Evolutionary conservation across 2,113 vertebrate genomes (phyloP).

Genomic region (Phainopepla nitens): DNA sequence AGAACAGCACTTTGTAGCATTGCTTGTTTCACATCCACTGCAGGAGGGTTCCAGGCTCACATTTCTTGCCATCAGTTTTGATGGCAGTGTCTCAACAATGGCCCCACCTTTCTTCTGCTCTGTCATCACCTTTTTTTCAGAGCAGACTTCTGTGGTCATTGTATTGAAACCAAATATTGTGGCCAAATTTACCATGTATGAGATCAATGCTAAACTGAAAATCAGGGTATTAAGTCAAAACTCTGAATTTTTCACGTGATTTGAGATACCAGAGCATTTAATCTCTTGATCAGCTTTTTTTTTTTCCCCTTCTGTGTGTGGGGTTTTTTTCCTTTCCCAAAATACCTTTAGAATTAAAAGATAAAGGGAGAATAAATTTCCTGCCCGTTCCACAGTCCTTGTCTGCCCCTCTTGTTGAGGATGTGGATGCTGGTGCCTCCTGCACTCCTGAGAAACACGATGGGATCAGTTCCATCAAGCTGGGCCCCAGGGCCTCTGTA

Average conservation of each 20-base stretch:
- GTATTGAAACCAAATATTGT: neutral
- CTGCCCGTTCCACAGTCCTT: neutral
- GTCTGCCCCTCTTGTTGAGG: neutral
- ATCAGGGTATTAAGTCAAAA: neutral
- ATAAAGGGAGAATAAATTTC: neutral
- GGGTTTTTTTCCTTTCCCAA: neutral
- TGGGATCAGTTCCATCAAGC: neutral
- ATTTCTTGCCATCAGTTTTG: neutral
- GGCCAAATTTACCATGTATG: neutral
- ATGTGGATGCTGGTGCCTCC: neutral
- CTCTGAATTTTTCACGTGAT: neutral
- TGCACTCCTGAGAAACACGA: fast-evolving
- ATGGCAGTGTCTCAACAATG: neutral
- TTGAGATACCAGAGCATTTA: constrained; percentile 18
- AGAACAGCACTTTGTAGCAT: neutral
- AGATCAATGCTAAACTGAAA: neutral
- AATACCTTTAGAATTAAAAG: neutral
- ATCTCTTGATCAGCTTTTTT: constrained; percentile 9
- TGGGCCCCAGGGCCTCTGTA: fast-evolving
- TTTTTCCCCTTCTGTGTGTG: neutral
- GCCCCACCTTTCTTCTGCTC: neutral
- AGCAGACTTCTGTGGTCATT: neutral
- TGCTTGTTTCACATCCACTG: neutral
- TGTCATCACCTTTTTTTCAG: neutral
- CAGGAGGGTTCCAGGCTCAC: neutral